Base-by-base conservation (phyloP, 2,797 vertebrate genomes). In the Coranthus polyacanthus region DNA sequence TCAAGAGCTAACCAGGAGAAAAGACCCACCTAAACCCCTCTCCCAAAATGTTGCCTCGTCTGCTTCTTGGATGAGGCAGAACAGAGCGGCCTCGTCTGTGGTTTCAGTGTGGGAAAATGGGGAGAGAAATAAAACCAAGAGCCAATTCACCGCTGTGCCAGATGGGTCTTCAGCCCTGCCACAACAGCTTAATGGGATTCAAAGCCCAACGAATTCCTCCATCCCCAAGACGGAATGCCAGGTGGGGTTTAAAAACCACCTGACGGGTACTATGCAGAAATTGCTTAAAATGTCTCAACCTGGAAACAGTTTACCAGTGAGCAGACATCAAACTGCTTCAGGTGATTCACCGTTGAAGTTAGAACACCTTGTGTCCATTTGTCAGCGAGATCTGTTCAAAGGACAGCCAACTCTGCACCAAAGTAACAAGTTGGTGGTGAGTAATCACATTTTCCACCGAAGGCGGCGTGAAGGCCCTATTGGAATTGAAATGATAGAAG, bases 241-340 rank as follows among this genome's bases (percentile, higher is more conserved):
- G 39, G 24, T 52, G 55, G 56, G n/a, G n/a, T n/a, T n/a, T n/a
- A n/a, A n/a, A n/a, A n/a, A n/a, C n/a, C n/a, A n/a, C n/a, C n/a
- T n/a, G n/a, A n/a, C 79, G 0, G 85, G 91, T 55, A 66, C 91
- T 15, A 75, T 92, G 49, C 89, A 83, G 83, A 90, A 88, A 34
- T 26, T 18, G 1, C 59, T 32, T n/a, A 67, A 72, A 16, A 9
- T 37, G 5, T 44, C 29, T 20, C 71, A 34, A 2, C 43, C 59
- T 42, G 81, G 44, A 45, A 71, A 72, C 1, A 6, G 51, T 12
- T 43, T 38, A 2, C 42, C 50, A 2, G 4, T 11, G 6, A 66
- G 72, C 44, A 43, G 66, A 34, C 0, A 9, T 10, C 58, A 6
- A 6, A 10, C 26, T n/a, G 20, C 51, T 1, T 0, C 12, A 7